Evolutionary conservation across 2,888 invertebrate species (phyloP).

Genomic region (Apamea epomidion): DNA sequence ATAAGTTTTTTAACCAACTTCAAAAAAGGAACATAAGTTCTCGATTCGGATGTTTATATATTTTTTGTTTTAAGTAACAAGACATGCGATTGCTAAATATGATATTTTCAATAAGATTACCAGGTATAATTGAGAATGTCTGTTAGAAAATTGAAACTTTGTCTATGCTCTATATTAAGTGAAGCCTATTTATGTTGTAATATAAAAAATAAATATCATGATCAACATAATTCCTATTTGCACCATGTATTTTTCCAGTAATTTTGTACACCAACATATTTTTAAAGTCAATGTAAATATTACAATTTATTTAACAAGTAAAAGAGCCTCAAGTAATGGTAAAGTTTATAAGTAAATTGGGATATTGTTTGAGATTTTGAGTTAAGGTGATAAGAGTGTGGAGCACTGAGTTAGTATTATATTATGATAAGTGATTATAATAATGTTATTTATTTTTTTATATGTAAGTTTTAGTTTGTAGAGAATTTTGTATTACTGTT

Average conservation of each 20-base stretch:
- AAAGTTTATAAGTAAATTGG: slow-evolving; percentile 64
- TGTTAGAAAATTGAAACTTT: background rate
- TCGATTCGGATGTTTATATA: no score
- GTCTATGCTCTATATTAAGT: background rate
- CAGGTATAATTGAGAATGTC: background rate
- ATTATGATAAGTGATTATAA: slow-evolving; percentile 81
- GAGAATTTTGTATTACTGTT: slow-evolving; percentile 59
- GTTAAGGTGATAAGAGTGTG: slow-evolving; percentile 53
- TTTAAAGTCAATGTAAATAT: slow-evolving; percentile 34
- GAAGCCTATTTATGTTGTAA: background rate
- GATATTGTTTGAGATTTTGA: slow-evolving; percentile 49
- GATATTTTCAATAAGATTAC: slow-evolving; percentile 11
- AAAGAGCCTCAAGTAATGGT: slow-evolving; percentile 39
- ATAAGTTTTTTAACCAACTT: no score
- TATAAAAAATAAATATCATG: background rate
- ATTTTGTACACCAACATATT: slow-evolving; percentile 10
- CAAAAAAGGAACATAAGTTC: no score
- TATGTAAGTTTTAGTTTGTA: slow-evolving; percentile 77
- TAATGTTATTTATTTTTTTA: slow-evolving; percentile 88
- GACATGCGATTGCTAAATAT: background rate
- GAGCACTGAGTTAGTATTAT: slow-evolving; percentile 71
- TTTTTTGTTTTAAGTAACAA: background rate
- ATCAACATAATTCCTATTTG: slow-evolving; percentile 1
- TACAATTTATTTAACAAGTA: slow-evolving; percentile 23
- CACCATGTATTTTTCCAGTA: background rate